These are phyloP conservation scores for Acanthosepion pharaonis DNA, from an alignment of 2,888 invertebrate species.

Conservation along the genomic window DNA sequence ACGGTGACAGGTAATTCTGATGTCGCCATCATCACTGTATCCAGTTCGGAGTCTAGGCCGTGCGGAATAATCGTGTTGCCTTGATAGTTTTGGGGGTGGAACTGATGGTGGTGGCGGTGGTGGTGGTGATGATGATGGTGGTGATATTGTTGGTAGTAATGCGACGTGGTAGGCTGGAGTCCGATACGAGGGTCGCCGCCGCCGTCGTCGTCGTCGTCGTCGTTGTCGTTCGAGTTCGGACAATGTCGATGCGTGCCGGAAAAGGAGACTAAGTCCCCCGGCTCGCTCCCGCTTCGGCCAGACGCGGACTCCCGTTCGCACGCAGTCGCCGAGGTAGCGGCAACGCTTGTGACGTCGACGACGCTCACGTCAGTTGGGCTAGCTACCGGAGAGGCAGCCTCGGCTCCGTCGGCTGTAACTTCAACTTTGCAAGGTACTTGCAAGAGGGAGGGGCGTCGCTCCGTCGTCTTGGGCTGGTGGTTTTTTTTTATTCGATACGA, in stretches of 20 bases:
- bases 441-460: not conserved
- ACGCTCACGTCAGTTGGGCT: not conserved
- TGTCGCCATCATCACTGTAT: conserved; percentile 24
- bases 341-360: not conserved
- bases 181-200: not conserved
- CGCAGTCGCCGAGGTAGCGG: conserved; percentile 25
- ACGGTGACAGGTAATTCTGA: conserved; percentile 13
- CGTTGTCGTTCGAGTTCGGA: not conserved
- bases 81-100: not conserved
- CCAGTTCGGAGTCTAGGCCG: not conserved
- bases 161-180: not conserved
- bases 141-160: not conserved
- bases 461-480: not conserved
- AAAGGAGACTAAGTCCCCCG: not conserved
- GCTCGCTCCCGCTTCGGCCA: conserved; percentile 3
- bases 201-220: not conserved
- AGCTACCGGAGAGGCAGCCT: too few relatives aligned
- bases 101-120: not conserved
- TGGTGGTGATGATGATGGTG: not conserved
- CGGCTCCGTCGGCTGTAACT: not conserved
- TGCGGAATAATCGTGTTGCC: not conserved
- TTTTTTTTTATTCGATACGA: not conserved
- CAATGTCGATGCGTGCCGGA: not conserved
- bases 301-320: not conserved
- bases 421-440: not conserved